A percentile compares a stretch with the other conserved stretches of the same genome.
These are phyloP conservation scores for Strix aluco DNA, from an alignment of 2,113 vertebrate species.

Conservation along the genomic window DNA sequence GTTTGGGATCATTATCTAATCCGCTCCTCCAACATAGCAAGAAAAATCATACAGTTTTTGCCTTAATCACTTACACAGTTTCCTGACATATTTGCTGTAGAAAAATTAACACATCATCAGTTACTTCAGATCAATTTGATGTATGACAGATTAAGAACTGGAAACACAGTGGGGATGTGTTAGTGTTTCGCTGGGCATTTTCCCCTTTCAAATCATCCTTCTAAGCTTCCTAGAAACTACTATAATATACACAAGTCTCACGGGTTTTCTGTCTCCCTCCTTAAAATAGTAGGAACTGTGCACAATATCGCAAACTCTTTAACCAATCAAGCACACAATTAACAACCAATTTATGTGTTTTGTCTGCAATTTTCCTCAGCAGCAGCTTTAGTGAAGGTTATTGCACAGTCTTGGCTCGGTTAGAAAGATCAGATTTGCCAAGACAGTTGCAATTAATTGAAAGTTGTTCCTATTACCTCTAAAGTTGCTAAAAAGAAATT, in stretches of 20 bases:
- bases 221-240: not conserved
- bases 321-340: not conserved
- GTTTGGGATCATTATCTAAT: not conserved
- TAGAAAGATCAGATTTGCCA: not conserved
- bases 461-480: not conserved
- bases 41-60: not conserved
- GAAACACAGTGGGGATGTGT: not conserved
- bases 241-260: not conserved
- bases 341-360: not conserved
- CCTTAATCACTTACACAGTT: not conserved
- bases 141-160: not conserved
- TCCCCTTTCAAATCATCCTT: not conserved
- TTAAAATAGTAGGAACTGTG: not conserved
- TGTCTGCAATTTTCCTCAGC: not conserved
- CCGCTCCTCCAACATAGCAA: not conserved
- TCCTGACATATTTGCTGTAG: not conserved
- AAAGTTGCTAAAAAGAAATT: not conserved
- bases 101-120: not conserved
- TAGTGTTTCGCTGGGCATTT: not conserved
- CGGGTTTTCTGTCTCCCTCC: not conserved
- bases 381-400: not conserved
- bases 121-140: not conserved
- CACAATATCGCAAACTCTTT: not conserved
- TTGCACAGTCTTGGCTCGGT: not conserved
- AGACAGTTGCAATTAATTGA: conserved; percentile 4